Evolutionary conservation across 2,888 invertebrate genomes (phyloP).

Genomic region (Amphipyra tragopoginis): DNA sequence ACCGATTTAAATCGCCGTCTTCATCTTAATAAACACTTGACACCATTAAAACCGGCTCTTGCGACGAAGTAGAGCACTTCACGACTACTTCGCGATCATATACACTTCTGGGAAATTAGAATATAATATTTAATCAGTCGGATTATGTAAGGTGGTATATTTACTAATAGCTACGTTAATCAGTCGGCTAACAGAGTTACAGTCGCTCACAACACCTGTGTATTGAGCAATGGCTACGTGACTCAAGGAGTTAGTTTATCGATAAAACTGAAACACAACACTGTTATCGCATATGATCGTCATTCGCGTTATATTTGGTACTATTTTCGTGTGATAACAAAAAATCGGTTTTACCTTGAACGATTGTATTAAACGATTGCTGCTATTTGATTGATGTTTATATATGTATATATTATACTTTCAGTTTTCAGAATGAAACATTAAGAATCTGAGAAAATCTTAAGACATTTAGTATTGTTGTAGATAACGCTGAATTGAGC

Average conservation of each 20-base stretch:
- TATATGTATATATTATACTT: no score
- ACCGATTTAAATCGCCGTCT: conserved; percentile 54
- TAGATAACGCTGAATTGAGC: conserved; percentile 23
- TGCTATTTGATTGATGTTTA: conserved; percentile 20
- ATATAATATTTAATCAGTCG: conserved; percentile 46
- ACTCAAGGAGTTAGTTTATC: conserved; percentile 79
- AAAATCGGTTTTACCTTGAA: conserved; percentile 80
- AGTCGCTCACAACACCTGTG: conserved; percentile 67
- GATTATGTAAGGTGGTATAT: conserved; percentile 54
- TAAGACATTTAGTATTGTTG: background rate
- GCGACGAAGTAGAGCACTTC: conserved; percentile 51
- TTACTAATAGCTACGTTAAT: conserved; percentile 56
- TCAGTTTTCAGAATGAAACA: conserved; percentile 8
- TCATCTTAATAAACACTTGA: conserved; percentile 64
- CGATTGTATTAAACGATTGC: conserved; percentile 46
- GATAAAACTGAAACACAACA: conserved; percentile 81
- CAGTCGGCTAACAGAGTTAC: conserved; percentile 37
- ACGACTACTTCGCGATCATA: conserved; percentile 40
- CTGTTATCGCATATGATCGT: conserved; percentile 81
- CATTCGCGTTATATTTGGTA: conserved; percentile 72
- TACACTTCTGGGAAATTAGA: conserved; percentile 53
- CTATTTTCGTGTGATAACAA: conserved; percentile 77
- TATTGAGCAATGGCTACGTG: conserved; percentile 83
- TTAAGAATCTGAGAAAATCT: conserved; percentile 4
- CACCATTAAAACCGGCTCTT: conserved; percentile 59